Evolutionary conservation across 2,113 vertebrate species (phyloP).

Genomic region (Cavia aperea): DNA sequence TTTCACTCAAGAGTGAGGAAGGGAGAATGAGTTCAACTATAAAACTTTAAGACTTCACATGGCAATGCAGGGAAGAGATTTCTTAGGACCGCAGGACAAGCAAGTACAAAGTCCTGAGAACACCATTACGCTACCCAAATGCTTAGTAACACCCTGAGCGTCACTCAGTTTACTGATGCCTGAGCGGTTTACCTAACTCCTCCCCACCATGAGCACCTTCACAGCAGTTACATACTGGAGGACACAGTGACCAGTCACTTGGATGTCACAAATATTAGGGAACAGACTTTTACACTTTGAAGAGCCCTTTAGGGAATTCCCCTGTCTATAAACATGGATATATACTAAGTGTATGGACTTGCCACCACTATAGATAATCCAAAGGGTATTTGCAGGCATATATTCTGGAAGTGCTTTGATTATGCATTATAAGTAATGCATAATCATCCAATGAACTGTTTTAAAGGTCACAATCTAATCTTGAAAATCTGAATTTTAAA

Average conservation of each 20-base stretch:
- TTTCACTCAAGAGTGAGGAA: neutral
- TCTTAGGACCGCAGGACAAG: neutral
- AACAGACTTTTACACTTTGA: neutral
- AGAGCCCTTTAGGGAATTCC: neutral
- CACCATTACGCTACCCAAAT: neutral
- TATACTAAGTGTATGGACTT: neutral
- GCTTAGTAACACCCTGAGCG: rapidly evolving
- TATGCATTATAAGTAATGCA: neutral
- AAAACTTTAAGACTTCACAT: neutral
- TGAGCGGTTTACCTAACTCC: neutral
- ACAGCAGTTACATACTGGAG: no score
- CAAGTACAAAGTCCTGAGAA: neutral
- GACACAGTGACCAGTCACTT: neutral
- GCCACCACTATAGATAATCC: neutral
- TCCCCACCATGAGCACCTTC: neutral
- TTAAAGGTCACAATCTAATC: neutral
- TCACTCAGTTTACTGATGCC: no score
- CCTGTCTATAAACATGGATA: neutral
- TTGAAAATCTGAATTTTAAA: neutral
- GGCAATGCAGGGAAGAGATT: neutral
- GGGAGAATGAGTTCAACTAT: neutral
- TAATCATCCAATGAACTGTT: neutral
- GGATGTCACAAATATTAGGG: neutral
- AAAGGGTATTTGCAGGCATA: no score
- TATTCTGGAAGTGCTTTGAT: neutral